Evolutionary conservation across 53 echinoderm and acorn worm genomes (phyloP).

Genomic region (Hippasteria phrygiana): DNA sequence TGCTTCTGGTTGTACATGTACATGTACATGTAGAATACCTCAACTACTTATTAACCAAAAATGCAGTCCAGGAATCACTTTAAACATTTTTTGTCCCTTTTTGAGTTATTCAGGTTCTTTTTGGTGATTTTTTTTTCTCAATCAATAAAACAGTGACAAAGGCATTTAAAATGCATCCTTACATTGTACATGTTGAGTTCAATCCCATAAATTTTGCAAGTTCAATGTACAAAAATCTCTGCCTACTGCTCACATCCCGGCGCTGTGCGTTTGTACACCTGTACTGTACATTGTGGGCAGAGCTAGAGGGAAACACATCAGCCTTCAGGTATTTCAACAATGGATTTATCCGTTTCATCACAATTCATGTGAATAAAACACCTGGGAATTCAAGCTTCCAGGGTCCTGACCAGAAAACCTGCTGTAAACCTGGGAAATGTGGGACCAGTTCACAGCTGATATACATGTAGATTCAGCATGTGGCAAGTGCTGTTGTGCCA

Average conservation of each 20-base stretch:
- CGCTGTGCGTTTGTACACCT: not conserved
- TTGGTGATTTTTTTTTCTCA: too few relatives aligned
- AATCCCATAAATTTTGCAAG: too few relatives aligned
- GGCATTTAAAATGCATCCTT: too few relatives aligned
- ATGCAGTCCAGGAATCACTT: too few relatives aligned
- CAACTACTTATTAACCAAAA: too few relatives aligned
- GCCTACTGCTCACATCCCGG: not conserved
- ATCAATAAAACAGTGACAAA: too few relatives aligned
- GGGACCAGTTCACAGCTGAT: not conserved
- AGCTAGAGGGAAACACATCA: not conserved
- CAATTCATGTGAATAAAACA: slow-evolving; percentile 34
- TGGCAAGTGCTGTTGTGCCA: too few relatives aligned
- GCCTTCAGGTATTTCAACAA: slow-evolving; percentile 21
- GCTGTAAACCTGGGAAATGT: slow-evolving; percentile 23
- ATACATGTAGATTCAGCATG: not conserved
- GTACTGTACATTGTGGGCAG: not conserved
- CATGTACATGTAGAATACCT: too few relatives aligned
- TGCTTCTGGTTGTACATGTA: too few relatives aligned
- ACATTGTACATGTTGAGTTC: too few relatives aligned
- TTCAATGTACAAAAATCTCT: not conserved
- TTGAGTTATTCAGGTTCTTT: too few relatives aligned
- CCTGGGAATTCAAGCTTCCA: slow-evolving; percentile 15
- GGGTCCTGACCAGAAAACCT: slow-evolving; percentile 13
- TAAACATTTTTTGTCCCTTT: too few relatives aligned
- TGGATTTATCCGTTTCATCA: slow-evolving; percentile 35